These are phyloP conservation scores for Aviceda subcristata DNA, from an alignment of 2,113 vertebrate species.

Conservation along the genomic window DNA sequence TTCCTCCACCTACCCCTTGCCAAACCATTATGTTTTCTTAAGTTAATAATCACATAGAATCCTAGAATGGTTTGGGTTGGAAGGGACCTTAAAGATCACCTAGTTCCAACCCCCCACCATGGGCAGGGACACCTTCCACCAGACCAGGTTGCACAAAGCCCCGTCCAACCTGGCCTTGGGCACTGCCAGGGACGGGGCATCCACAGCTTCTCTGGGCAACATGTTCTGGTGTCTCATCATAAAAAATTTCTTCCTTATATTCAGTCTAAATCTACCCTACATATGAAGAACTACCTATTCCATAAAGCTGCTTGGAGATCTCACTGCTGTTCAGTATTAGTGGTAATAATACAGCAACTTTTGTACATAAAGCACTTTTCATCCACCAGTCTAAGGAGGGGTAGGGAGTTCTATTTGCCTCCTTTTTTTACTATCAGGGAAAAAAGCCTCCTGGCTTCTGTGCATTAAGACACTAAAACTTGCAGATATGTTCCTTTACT, in stretches of 20 bases:
- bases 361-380: neutral
- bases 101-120: accelerated
- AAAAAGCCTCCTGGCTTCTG: neutral
- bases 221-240: accelerated
- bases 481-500: neutral
- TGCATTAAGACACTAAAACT: neutral
- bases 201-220: neutral
- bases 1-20: neutral
- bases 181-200: accelerated
- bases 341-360: neutral
- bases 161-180: neutral
- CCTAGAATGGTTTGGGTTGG: neutral
- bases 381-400: neutral
- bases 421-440: neutral
- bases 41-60: neutral
- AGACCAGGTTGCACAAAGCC: neutral
- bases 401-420: neutral
- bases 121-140: neutral
- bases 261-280: neutral
- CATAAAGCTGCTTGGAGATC: neutral
- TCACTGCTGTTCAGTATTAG: neutral
- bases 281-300: neutral
- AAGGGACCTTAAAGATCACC: neutral
- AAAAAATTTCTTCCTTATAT: neutral
- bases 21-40: neutral